Percentiles rank a stretch among this genome's conserved stretches.
These are phyloP conservation scores for Pyrrhia umbra DNA, from an alignment of 2,888 invertebrate genomes.

Conservation along the genomic window DNA sequence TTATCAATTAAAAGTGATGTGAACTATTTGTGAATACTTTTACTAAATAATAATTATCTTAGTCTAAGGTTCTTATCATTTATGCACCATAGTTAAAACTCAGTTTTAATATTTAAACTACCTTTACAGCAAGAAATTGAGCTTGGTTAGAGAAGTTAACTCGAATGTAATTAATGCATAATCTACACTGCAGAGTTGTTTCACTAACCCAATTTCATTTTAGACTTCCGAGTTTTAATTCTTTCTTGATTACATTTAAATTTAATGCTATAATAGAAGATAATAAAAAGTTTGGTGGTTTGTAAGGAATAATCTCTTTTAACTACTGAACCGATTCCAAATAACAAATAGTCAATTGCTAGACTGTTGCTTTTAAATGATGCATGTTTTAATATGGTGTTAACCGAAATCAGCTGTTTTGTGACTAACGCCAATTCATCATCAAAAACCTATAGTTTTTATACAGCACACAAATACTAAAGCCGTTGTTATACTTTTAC, in stretches of 20 bases:
- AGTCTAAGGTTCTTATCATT: neutral
- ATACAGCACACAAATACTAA: neutral
- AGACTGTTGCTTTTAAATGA: too few species aligned
- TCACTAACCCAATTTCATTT: conserved; percentile 7
- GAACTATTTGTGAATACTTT: too few species aligned
- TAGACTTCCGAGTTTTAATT: neutral
- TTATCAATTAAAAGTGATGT: too few species aligned
- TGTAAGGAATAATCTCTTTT: too few species aligned
- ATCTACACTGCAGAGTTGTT: neutral
- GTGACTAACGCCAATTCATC: too few species aligned
- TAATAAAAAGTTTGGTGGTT: too few species aligned
- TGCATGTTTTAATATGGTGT: too few species aligned
- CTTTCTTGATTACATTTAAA: neutral
- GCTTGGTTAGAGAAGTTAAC: conserved; percentile 20
- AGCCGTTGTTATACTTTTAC: neutral
- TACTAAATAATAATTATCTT: neutral
- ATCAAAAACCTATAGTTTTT: too few species aligned
- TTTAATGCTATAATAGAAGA: neutral
- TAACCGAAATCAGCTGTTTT: too few species aligned
- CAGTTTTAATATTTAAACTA: conserved; percentile 4
- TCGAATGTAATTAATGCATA: conserved; percentile 31
- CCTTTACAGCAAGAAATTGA: neutral
- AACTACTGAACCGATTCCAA: too few species aligned
- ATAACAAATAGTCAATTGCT: too few species aligned
- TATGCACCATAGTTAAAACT: conserved; percentile 8